Conservation (phyloP, 2,113 vertebrate species). For the Grantiella picta region DNA sequence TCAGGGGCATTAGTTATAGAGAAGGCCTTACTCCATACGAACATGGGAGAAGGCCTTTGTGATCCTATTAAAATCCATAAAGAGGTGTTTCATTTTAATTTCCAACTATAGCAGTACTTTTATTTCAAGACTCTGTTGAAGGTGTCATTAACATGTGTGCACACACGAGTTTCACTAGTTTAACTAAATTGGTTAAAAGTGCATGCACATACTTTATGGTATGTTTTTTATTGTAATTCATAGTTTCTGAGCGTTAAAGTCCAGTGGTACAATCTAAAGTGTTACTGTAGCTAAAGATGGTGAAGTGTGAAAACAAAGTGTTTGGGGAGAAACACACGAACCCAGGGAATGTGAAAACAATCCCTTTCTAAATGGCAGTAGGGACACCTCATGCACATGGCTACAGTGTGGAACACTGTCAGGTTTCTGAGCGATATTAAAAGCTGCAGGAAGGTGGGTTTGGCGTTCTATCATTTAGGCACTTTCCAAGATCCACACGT, state of each 20-base stretch:
- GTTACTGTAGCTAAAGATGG: not conserved
- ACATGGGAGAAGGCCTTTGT: not conserved
- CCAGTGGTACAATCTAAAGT: not conserved
- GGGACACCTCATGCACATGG: not conserved
- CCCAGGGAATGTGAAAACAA: not conserved
- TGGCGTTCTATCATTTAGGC: not conserved
- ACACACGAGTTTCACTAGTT: not conserved
- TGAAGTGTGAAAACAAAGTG: not conserved
- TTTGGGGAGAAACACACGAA: not conserved
- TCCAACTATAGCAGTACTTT: not conserved
- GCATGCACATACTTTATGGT: not conserved
- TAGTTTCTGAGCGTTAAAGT: not conserved
- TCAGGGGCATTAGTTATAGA: not conserved
- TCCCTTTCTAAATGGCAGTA: not conserved
- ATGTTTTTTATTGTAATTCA: not conserved
- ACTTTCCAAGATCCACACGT: not conserved
- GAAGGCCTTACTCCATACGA: not conserved
- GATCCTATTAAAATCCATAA: not conserved
- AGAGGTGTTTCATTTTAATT: conserved; percentile 1
- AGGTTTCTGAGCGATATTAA: not conserved
- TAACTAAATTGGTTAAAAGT: not conserved
- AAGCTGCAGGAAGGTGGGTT: not conserved
- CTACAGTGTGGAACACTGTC: not conserved
- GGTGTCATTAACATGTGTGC: not conserved
- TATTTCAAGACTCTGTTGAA: not conserved